These are phyloP conservation scores for Pseudochirops corinnae DNA, from an alignment of 2,797 vertebrate species.

Conservation along the genomic window DNA sequence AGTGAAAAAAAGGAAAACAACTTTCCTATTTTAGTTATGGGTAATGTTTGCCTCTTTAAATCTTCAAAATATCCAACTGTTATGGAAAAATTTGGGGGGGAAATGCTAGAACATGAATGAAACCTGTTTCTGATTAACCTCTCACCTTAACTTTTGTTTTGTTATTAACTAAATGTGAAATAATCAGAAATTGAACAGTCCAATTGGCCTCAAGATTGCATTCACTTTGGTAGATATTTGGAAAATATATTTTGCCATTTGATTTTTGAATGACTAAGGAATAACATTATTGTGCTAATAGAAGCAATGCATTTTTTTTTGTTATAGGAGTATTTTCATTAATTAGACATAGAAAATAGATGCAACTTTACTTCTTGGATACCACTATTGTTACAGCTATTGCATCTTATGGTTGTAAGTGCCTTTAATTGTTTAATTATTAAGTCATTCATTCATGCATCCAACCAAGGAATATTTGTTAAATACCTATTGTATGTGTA, in stretches of 20 bases:
- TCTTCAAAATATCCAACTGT: neutral
- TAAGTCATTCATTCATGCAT: slow-evolving; percentile 50
- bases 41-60: neutral
- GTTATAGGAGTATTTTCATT: slow-evolving; percentile 70
- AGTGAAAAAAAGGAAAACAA: neutral
- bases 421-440: slow-evolving; percentile 51
- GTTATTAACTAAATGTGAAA: neutral
- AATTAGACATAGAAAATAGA: slow-evolving; percentile 69
- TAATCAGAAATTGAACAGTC: slow-evolving; percentile 12
- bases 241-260: slow-evolving; percentile 35
- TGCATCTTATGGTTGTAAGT: neutral
- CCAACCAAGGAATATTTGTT: neutral
- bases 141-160: neutral
- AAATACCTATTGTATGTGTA: neutral
- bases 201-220: slow-evolving; percentile 57
- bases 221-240: slow-evolving; percentile 60
- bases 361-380: slow-evolving; percentile 44
- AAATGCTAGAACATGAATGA: slow-evolving; percentile 14
- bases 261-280: slow-evolving; percentile 59
- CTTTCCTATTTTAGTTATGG: neutral
- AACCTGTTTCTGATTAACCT: slow-evolving; percentile 33
- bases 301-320: slow-evolving; percentile 67
- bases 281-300: slow-evolving; percentile 57
- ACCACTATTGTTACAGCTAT: neutral
- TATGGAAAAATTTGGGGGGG: neutral